Base-by-base conservation (phyloP, 1,140 invertebrate species). In the Camponotus pennsylvanicus region DNA sequence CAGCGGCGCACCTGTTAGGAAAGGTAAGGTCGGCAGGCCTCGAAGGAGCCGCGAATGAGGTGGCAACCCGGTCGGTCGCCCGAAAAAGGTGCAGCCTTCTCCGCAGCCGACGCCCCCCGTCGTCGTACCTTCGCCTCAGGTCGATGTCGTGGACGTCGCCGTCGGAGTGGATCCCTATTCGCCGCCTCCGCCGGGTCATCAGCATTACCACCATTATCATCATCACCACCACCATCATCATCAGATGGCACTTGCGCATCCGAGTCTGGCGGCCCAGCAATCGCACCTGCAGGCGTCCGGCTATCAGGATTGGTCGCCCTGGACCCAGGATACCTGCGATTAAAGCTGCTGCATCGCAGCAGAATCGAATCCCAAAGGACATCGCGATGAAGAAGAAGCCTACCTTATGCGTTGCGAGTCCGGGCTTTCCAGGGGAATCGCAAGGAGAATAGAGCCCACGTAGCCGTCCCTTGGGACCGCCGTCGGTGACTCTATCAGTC, bases 11-110 rank as follows among this genome's bases (percentile, higher is more conserved):
- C 96, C 97, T 1, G 97, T 98, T 85, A 96, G 97, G 93, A 98
- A 98, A 95, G 97, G 97, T 94, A 98, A 98, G 95, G 97, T 97
- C 27, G 96, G 96, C 42, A 93, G 97, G 88, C 96, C 96, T 71
- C 94, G 96, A 92, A 93, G 96, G 89, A 96, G 96, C 93, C 95
- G 96, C 92, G 96, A 97, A 95, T 97, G 96, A 97, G 96, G 96
- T 86, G 96, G 96, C 94, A 96, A 96, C 95, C 94, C 95, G 94
- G 94, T 95, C 90, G 94, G 94, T 93, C 95, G 95, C 93, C 95
- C 95, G 93, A 95, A 95, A 88, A 95, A 95, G 94, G 93, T 94
- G 15, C 94, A 94, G 85, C 92, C 93, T 85, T 93, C 93, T 79
- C 90, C 92, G 34, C 92, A 93, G 79, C 91, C 93, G 87, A 92